Evolutionary conservation across 92 coral and sea anemone species (phyloP), one percentile per base, ranked within the genome.

Genomic region (Meandrina meandrites): DNA sequence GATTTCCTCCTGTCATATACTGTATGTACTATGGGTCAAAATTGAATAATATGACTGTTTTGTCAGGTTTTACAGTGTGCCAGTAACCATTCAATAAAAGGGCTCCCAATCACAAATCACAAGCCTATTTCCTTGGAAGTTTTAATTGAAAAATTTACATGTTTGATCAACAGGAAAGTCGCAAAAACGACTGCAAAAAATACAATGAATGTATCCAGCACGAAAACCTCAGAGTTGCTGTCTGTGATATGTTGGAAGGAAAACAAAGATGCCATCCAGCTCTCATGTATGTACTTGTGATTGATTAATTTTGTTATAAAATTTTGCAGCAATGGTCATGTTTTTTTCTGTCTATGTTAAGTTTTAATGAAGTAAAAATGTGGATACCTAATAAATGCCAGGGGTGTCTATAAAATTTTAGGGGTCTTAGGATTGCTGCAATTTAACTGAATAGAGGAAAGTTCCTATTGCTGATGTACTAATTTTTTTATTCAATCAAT

Each of bases 181-280:
- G 21, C 87, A 84, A 75, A 84, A 80, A 70, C 75, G 87, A 84
- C 56, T 37, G 73, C 80, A 84, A 75, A 56, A 24, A 70, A 74
- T 84, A 84, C 37, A 84, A 84, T 73, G 87, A 84, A 56, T 31
- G 77, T 32, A 84, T 84, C 21, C 72, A 56, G 31, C 80, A 84
- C 37, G 87, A 84, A 84, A 84, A 28, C 73, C 80, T 84, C 72
- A 74, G 87, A 37, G 87, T 84, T 56, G 87, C 81, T 14, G 87
- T 84, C 73, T 84, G 87, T 28, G 87, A 84, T 36, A 74, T 84
- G 87, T 16, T 84, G n/a, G 87, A 84, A 73, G 87, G 87, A 73
- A 75, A 47, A 73, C 80, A 53, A 57, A 84, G 40, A 40, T 73
- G 71, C 24, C 87, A 79, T 10, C 42, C 80, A 31, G 58, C 57